These are phyloP conservation scores for Parochlus steinenii DNA, from an alignment of 2,888 invertebrate genomes.

Conservation along the genomic window DNA sequence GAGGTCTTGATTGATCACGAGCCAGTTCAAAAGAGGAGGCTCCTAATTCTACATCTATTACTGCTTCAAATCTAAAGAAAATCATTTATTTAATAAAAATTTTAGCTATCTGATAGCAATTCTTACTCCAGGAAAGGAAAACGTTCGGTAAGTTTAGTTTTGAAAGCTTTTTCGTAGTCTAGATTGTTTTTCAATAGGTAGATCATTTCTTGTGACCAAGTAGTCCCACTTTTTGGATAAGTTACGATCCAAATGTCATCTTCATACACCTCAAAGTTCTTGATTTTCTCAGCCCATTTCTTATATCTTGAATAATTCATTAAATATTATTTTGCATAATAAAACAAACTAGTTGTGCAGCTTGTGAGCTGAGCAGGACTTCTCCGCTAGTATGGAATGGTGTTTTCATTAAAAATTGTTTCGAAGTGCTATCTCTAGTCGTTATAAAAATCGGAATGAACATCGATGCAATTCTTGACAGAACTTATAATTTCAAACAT, in stretches of 20 bases:
- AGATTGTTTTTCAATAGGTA: neutral
- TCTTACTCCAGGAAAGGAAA: conserved; percentile 4
- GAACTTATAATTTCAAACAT: no score
- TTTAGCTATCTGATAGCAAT: neutral
- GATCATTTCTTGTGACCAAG: conserved; percentile 2
- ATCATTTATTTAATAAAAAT: conserved; percentile 1
- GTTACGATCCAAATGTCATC: conserved; percentile 17
- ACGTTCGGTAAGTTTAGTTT: neutral
- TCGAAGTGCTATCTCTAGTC: no score
- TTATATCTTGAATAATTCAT: no score
- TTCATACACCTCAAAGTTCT: conserved; percentile 16
- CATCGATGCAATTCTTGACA: no score
- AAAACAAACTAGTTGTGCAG: no score
- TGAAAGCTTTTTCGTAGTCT: neutral
- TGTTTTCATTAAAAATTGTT: no score
- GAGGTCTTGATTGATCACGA: neutral
- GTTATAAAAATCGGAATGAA: no score
- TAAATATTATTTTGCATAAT: no score
- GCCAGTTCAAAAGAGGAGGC: neutral
- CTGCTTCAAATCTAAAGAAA: neutral
- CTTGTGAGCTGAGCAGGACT: no score
- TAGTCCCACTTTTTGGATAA: conserved; percentile 1
- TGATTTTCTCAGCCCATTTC: no score
- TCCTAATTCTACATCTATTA: neutral
- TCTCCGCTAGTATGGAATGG: no score